phyloP scores from a whole-genome alignment of 2,797 vertebrate species.

The Brachymystax lenok region DNA sequence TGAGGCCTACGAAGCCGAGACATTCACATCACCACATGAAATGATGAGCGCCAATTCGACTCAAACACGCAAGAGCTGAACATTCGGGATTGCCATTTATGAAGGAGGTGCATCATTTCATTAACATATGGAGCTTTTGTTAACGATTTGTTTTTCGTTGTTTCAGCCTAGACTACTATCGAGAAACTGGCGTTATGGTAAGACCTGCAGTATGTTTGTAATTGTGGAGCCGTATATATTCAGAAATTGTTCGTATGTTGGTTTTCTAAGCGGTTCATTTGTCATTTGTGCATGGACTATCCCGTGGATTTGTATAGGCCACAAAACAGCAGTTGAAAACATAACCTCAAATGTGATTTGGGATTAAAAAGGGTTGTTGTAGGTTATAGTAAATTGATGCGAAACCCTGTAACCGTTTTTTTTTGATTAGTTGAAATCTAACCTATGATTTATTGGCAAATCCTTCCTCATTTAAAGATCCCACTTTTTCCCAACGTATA shows the following conservation, averaged over 20 bases:
- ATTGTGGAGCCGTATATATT: not conserved
- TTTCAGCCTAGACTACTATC: too few relatives aligned
- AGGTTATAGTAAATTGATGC: not conserved
- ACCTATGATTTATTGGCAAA: not conserved
- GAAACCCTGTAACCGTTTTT: too few relatives aligned
- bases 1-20: not conserved
- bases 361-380: not conserved
- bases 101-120: not conserved
- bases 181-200: not conserved
- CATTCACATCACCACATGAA: not conserved
- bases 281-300: conserved; percentile 4
- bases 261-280: not conserved
- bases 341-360: not conserved
- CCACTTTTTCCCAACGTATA: not conserved
- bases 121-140: not conserved
- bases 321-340: not conserved
- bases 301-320: not conserved
- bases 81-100: not conserved
- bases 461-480: not conserved
- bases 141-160: too few relatives aligned
- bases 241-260: not conserved
- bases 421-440: not conserved
- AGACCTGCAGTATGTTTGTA: not conserved
- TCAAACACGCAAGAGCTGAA: not conserved
- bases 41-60: not conserved